These are phyloP conservation scores for Agonopterix arenella DNA, from an alignment of 2,888 invertebrate species.

Conservation along the genomic window DNA sequence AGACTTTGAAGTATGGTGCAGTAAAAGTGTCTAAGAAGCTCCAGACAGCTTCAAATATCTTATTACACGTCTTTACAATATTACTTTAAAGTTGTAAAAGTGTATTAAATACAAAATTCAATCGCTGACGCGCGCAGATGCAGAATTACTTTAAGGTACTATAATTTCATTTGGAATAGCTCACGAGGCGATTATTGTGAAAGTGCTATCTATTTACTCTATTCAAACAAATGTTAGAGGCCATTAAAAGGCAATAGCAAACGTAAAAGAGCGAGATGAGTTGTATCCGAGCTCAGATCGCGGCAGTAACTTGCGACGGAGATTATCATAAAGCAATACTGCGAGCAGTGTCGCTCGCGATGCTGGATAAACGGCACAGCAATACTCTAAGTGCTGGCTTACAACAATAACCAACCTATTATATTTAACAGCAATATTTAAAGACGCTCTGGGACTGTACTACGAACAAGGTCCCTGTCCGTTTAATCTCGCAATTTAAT, in stretches of 20 bases:
- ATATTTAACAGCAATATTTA: too few species aligned
- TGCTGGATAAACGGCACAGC: slow-evolving; percentile 24
- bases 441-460: too few species aligned
- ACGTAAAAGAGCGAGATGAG: slow-evolving; percentile 28
- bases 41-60: too few species aligned
- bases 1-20: too few species aligned
- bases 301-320: slow-evolving; percentile 20
- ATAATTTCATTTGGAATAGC: slow-evolving; percentile 5
- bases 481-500: too few species aligned
- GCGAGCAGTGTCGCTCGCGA: slow-evolving; percentile 19
- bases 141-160: neutral
- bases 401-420: too few species aligned
- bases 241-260: slow-evolving; percentile 25
- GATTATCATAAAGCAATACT: slow-evolving; percentile 30
- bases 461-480: too few species aligned
- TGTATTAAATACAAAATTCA: neutral
- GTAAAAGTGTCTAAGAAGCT: too few species aligned
- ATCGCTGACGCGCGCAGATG: neutral
- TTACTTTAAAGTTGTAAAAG: neutral
- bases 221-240: slow-evolving; percentile 15
- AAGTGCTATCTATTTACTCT: slow-evolving; percentile 14
- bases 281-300: slow-evolving; percentile 27
- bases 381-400: slow-evolving; percentile 13
- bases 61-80: neutral
- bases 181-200: slow-evolving; percentile 10